Conservation (phyloP, 1,140 invertebrate genomes). For the Ips typographus region DNA sequence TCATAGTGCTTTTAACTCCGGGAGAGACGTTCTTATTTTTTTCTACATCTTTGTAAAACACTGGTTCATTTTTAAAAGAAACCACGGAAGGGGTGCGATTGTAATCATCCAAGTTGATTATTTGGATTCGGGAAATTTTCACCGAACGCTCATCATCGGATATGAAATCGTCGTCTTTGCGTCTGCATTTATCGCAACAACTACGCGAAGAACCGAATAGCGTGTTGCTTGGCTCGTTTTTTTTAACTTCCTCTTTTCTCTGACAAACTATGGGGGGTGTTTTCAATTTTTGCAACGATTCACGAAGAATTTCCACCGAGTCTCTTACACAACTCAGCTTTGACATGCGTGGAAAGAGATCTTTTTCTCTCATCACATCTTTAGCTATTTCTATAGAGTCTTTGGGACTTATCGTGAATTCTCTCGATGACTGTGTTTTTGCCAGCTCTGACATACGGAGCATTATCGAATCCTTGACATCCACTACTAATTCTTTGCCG, state of each 20-base stretch:
- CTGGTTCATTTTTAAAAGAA: conserved; percentile 31
- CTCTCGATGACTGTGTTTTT: conserved; percentile 2
- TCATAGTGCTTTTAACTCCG: neutral
- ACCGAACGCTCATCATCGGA: conserved; percentile 16
- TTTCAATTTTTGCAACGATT: conserved; percentile 17
- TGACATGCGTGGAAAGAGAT: conserved; percentile 6
- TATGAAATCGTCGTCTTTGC: neutral
- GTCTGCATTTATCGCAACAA: conserved; percentile 21
- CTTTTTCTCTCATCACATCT: neutral
- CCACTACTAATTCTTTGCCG: conserved; percentile 11
- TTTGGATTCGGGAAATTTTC: conserved; percentile 34
- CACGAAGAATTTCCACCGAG: conserved; percentile 35
- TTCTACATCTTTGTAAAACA: conserved; percentile 22
- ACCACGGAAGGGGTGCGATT: conserved; percentile 17
- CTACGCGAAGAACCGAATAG: too few species aligned
- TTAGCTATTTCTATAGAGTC: conserved; percentile 29
- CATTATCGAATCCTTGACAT: conserved; percentile 33
- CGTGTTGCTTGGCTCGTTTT: neutral
- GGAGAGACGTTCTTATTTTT: neutral
- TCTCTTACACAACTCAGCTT: conserved; percentile 30
- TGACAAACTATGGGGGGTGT: neutral
- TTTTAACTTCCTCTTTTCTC: conserved; percentile 15
- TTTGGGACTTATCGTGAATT: conserved; percentile 4
- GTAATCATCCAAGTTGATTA: conserved; percentile 25
- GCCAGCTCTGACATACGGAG: conserved; percentile 23